Base-by-base conservation (phyloP, 2,888 invertebrate species). In the Limnephilus auricula region DNA sequence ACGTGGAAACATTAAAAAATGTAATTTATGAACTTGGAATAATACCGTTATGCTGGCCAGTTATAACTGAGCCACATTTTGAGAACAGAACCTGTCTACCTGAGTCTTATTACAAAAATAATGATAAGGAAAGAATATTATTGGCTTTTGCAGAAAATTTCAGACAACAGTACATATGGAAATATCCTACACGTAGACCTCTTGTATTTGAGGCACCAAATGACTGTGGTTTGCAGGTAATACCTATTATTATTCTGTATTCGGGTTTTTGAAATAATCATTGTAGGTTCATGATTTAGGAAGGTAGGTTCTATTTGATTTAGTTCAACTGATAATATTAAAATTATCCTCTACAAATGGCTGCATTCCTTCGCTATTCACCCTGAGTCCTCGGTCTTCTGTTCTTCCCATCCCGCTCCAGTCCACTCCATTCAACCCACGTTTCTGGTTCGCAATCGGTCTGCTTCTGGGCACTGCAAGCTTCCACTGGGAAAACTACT, bases 81-180 rank as follows among this genome's bases (percentile, higher is more conserved):
- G 96, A 97, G 94, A 95, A 95, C 45, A 94, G 96, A 40, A 95
- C 95, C 10, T 96, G 96, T 94, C 97, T 97, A 94, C 97, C 98
- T 0, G 95, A 95, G 90, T 96, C 96, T 91, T 98, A 98, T 94
- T 96, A 96, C 91, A 96, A 95, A 2, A 96, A 97, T 93, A 96
- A 95, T 30, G 95, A 96, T 32, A 98, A 98, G 94, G 98, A 98
- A 94, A 96, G 97, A 89, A 94, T 98, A 25, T 94, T 98, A 15
- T 94, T 98, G 84, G 96, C 97, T 90, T 97, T 97, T 94, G 97
- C 97, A 0, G 98, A 98, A 94, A 98, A 98, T 94, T 98, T 98
- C 94, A 96, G 98, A 30, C 96, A 96, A 89, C 98, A 98, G 94
- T 98, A 96, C 94, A 95, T 95, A 90, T 95, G 95, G 90, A 95